A percentile compares a stretch with the other conserved stretches of the same genome.
phyloP scores from a whole-genome alignment of 2,888 invertebrate species.

The Leptarthrus brevirostris region DNA sequence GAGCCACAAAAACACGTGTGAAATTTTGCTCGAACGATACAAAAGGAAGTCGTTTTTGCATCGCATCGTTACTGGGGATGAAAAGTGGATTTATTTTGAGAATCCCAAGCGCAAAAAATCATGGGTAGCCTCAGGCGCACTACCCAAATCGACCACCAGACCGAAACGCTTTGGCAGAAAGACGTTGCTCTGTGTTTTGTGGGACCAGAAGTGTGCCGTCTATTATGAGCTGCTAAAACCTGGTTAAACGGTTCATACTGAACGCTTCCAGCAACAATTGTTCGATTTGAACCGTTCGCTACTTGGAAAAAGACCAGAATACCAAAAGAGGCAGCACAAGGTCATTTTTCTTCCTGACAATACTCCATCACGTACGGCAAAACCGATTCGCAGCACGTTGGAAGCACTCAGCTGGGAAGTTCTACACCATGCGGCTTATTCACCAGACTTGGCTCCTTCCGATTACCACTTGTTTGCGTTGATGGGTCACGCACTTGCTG shows the following conservation, averaged over 20 bases:
- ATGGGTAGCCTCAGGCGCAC: not conserved
- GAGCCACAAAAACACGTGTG: not conserved
- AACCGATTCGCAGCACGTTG: no score
- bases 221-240: constrained; percentile 15
- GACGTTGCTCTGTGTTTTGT: not conserved
- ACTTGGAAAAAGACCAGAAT: not conserved
- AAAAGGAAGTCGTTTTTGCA: not conserved
- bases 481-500: not conserved
- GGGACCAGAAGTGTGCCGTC: not conserved
- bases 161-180: not conserved
- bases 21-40: not conserved
- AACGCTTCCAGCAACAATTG: not conserved
- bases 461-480: not conserved
- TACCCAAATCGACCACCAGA: not conserved
- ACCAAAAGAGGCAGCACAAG: not conserved
- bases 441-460: not conserved
- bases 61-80: not conserved
- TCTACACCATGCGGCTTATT: not conserved
- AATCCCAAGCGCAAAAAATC: not conserved
- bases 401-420: no score
- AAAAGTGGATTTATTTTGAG: not conserved
- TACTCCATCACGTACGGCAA: not conserved
- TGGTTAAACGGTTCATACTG: not conserved
- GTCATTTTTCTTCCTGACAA: not conserved
- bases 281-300: not conserved